phyloP scores from a whole-genome alignment of 2,113 vertebrate species.

The Willisornis vidua region DNA sequence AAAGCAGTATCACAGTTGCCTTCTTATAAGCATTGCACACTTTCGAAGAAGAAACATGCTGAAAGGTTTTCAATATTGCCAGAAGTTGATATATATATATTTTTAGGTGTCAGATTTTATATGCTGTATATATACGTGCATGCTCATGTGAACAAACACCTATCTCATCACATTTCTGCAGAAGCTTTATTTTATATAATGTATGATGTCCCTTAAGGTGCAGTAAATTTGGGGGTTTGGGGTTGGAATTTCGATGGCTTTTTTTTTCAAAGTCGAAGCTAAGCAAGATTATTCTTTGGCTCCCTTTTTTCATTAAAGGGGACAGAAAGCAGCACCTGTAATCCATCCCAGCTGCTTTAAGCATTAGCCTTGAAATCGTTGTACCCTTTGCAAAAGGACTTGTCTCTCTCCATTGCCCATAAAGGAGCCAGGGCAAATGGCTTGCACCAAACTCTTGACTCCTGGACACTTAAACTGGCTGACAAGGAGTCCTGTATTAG shows the following conservation, averaged over 20 bases:
- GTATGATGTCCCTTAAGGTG: neutral
- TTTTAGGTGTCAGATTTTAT: constrained; percentile 47
- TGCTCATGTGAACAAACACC: constrained; percentile 17
- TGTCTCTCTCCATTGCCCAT: neutral
- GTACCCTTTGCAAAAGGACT: neutral
- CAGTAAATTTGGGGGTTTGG: neutral
- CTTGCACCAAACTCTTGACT: neutral
- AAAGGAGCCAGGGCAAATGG: neutral
- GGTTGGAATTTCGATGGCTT: neutral
- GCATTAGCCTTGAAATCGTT: neutral
- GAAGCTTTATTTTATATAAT: neutral
- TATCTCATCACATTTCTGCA: neutral
- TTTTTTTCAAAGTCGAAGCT: neutral
- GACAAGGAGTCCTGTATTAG: neutral
- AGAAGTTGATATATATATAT: constrained; percentile 23
- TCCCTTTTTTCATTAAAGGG: neutral
- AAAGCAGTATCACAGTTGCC: constrained; percentile 31
- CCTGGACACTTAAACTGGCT: neutral
- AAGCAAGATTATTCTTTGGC: neutral
- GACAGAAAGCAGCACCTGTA: neutral
- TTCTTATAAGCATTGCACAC: constrained; percentile 34
- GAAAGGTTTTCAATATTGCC: constrained; percentile 41
- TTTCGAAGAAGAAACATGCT: constrained; percentile 50
- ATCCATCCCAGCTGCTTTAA: neutral
- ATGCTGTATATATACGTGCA: neutral